phyloP scores from a whole-genome alignment of 2,797 vertebrate genomes.

The Eospalax fontanierii region DNA sequence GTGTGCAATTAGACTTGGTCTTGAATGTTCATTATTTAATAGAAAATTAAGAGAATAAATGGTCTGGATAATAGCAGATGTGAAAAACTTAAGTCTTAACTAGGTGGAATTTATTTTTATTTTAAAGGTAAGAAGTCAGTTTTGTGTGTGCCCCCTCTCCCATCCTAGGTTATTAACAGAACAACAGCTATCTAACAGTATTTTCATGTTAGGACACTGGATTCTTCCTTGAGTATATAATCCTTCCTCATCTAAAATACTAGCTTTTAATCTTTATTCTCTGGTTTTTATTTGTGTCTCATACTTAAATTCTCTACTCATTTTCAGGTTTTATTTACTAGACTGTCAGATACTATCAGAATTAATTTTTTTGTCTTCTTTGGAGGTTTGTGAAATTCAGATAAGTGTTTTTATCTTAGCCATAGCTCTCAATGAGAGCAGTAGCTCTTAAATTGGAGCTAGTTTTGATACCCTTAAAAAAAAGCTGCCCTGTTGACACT shows the following conservation, averaged over 20 bases:
- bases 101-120: conserved; percentile 54
- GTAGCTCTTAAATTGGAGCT: not conserved
- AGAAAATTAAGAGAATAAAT: conserved; percentile 51
- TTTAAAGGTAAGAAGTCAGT: conserved; percentile 46
- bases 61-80: not conserved
- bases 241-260: conserved; percentile 37
- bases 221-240: not conserved
- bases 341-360: conserved; percentile 3
- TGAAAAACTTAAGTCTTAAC: conserved; percentile 46
- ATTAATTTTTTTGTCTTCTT: not conserved
- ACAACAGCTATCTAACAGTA: not conserved
- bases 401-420: conserved; percentile 49
- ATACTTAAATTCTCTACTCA: conserved; percentile 15
- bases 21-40: conserved; percentile 78
- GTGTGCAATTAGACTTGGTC: conserved; percentile 56
- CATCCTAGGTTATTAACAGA: conserved; percentile 12
- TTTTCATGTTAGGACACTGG: not conserved
- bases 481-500: not conserved
- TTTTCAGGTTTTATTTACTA: conserved; percentile 23
- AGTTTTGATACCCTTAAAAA: not conserved
- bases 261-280: not conserved
- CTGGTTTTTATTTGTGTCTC: conserved; percentile 9
- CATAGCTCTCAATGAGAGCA: not conserved
- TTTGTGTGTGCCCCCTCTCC: not conserved
- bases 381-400: conserved; percentile 20